A percentile compares a stretch with the other conserved stretches of the same genome.
Conservation (phyloP, 2,888 invertebrate genomes). For the Xestia sexstrigata region DNA sequence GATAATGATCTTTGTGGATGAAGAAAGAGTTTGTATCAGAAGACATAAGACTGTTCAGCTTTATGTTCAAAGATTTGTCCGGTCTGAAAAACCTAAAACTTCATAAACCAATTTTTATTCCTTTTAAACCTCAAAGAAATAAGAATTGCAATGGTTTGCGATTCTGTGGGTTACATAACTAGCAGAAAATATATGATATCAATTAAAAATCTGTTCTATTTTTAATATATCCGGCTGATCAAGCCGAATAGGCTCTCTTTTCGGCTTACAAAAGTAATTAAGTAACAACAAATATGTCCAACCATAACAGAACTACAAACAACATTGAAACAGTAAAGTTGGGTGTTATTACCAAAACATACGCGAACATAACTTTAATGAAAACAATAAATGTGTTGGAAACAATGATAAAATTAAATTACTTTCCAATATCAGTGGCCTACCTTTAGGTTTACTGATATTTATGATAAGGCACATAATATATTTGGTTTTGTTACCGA, state of each 20-base stretch:
- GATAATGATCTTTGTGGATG: not conserved
- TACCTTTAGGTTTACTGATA: conserved; percentile 47
- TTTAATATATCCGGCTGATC: not conserved
- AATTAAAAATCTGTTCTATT: not conserved
- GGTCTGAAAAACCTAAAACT: not conserved
- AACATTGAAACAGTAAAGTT: conserved; percentile 30
- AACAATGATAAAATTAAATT: conserved; percentile 73
- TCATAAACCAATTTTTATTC: not conserved
- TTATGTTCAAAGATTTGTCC: not conserved
- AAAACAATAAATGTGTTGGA: conserved; percentile 66
- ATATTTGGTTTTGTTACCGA: conserved; percentile 36
- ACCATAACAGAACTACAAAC: conserved; percentile 3
- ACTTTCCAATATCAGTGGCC: conserved; percentile 67
- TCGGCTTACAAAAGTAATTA: not conserved
- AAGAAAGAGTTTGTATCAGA: not conserved
- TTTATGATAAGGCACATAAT: conserved; percentile 50
- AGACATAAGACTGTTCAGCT: not conserved
- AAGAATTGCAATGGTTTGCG: not conserved
- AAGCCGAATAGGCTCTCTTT: no score
- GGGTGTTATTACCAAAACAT: conserved; percentile 55
- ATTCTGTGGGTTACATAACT: not conserved
- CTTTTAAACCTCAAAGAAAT: not conserved
- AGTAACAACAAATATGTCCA: not conserved
- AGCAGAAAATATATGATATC: not conserved
- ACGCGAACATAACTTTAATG: conserved; percentile 55